Conservation (phyloP, 53 echinoderm and acorn worm genomes). For the Patiria pectinifera region DNA sequence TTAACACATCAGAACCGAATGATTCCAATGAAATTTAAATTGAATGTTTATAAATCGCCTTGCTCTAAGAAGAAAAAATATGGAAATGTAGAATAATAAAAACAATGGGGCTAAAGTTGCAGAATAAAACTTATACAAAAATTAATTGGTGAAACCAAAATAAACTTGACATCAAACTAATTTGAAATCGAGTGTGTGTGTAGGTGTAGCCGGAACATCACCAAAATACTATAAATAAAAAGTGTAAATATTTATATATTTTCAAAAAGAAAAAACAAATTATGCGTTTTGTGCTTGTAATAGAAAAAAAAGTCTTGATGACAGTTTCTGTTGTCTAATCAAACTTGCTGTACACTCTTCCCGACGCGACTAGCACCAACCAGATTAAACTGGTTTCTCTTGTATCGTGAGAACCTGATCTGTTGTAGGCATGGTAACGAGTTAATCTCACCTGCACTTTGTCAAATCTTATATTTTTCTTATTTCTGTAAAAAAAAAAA, state of each 20-base stretch:
- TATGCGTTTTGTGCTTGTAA: constrained; percentile 3
- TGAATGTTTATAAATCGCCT: neutral
- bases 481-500: neutral
- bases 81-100: neutral
- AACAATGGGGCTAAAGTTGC: neutral
- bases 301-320: neutral
- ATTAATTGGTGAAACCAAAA: neutral
- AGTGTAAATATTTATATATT: constrained; percentile 62
- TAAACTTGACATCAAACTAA: neutral
- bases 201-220: neutral
- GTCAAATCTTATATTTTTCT: too few relatives aligned
- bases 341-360: neutral
- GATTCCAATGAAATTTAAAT: neutral
- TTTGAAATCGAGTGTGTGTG: neutral
- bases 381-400: neutral
- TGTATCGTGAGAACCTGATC: too few relatives aligned
- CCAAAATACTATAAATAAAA: constrained; percentile 8
- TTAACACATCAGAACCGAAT: neutral
- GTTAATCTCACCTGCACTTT: too few relatives aligned
- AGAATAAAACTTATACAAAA: neutral
- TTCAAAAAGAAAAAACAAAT: constrained; percentile 9
- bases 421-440: too few relatives aligned
- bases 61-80: neutral
- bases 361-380: neutral
- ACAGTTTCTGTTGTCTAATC: neutral